phyloP scores from a whole-genome alignment of 2,888 invertebrate genomes.

The Megaustenia siamemsis region DNA sequence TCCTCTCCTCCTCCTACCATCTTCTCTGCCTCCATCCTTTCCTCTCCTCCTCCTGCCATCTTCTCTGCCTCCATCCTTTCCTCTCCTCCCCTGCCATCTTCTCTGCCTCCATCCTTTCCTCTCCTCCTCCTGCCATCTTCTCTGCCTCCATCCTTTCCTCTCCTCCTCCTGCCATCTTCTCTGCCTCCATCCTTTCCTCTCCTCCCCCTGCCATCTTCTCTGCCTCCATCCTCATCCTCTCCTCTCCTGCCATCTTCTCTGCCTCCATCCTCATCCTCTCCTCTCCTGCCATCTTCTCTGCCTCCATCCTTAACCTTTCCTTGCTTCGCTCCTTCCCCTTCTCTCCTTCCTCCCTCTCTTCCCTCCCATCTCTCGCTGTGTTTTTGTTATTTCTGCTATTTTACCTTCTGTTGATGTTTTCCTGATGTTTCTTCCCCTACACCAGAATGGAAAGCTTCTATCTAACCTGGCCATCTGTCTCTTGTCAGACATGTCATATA shows the following conservation, averaged over 20 bases:
- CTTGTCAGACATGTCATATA: too few relatives aligned
- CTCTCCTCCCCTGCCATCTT: neutral
- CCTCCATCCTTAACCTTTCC: neutral
- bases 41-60: neutral
- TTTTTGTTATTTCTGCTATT: too few relatives aligned
- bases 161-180: neutral
- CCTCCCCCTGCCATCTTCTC: constrained; percentile 8
- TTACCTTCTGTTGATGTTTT: neutral
- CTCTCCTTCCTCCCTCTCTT: neutral
- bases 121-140: neutral
- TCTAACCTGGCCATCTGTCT: too few relatives aligned
- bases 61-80: neutral
- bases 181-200: constrained; percentile 11
- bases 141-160: constrained; percentile 5
- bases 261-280: too few relatives aligned
- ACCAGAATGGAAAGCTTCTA: neutral
- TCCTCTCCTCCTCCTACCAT: neutral
- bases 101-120: neutral
- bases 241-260: neutral
- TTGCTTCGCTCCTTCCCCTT: neutral
- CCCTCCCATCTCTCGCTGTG: too few relatives aligned
- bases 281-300: neutral
- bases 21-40: neutral
- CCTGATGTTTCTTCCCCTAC: neutral
- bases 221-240: constrained; percentile 9